Evolutionary conservation across 2,113 vertebrate species (phyloP).

Genomic region (Dasyurus viverrinus): DNA sequence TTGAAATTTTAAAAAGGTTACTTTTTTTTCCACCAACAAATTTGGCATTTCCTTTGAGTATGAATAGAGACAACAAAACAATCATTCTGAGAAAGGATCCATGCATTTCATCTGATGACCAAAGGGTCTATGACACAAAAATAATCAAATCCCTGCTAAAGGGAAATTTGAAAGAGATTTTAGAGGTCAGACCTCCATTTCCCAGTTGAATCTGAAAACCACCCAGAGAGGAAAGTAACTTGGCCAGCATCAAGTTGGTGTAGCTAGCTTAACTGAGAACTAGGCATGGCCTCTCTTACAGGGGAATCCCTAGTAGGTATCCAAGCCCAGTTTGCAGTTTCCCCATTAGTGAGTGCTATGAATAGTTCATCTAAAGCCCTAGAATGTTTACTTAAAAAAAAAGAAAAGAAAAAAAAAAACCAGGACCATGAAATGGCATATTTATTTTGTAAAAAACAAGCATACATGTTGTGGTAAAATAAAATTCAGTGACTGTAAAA

Average conservation of each 20-base stretch:
- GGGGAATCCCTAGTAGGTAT: not conserved
- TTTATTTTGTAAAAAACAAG: not conserved
- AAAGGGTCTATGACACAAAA: no score
- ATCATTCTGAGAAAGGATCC: no score
- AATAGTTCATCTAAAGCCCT: not conserved
- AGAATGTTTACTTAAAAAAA: not conserved
- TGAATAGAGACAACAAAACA: no score
- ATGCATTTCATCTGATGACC: no score
- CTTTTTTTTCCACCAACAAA: no score
- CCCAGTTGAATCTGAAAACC: not conserved
- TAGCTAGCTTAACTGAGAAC: not conserved
- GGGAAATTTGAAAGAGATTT: not conserved
- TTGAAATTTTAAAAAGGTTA: no score
- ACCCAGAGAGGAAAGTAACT: not conserved
- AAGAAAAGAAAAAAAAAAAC: not conserved
- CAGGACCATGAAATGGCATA: not conserved
- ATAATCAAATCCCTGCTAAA: no score
- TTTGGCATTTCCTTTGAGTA: no score
- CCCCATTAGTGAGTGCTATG: no score
- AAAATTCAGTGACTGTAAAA: not conserved
- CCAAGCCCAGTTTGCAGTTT: no score
- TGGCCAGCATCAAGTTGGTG: not conserved
- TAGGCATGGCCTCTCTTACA: not conserved
- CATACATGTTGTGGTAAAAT: not conserved
- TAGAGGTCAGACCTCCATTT: not conserved